Evolutionary conservation across 2,888 invertebrate species (phyloP).

Genomic region (Eilema depressum): DNA sequence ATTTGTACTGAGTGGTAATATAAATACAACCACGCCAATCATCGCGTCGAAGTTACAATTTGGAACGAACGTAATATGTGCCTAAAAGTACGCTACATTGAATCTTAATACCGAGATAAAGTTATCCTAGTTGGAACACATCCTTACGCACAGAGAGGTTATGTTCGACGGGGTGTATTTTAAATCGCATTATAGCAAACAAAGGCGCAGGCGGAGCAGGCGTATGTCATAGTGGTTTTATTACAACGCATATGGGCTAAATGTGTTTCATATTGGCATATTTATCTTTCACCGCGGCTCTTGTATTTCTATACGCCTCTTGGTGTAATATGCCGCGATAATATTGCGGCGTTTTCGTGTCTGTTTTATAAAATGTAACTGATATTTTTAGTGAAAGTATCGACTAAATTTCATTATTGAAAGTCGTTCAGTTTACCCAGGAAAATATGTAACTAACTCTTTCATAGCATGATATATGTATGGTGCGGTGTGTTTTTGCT

Average conservation of each 20-base stretch:
- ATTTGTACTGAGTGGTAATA: no score
- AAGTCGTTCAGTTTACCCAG: background rate
- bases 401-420: background rate
- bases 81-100: background rate
- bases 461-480: no score
- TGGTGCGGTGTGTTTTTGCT: no score
- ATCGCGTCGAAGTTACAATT: no score
- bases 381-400: background rate
- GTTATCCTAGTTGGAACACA: background rate
- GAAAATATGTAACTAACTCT: no score
- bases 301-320: slow-evolving; percentile 12
- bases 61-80: background rate
- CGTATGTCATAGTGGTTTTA: slow-evolving; percentile 46
- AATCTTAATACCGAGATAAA: background rate
- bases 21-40: no score
- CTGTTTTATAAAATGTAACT: background rate
- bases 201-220: slow-evolving; percentile 31
- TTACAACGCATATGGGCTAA: slow-evolving; percentile 46
- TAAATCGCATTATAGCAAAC: slow-evolving; percentile 51
- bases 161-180: slow-evolving; percentile 38
- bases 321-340: slow-evolving; percentile 11
- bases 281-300: slow-evolving; percentile 31
- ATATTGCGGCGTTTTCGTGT: background rate
- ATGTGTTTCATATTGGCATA: slow-evolving; percentile 51
- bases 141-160: slow-evolving; percentile 21